These are phyloP conservation scores for Anolis sagrei DNA, from an alignment of 2,113 vertebrate genomes.

Conservation along the genomic window DNA sequence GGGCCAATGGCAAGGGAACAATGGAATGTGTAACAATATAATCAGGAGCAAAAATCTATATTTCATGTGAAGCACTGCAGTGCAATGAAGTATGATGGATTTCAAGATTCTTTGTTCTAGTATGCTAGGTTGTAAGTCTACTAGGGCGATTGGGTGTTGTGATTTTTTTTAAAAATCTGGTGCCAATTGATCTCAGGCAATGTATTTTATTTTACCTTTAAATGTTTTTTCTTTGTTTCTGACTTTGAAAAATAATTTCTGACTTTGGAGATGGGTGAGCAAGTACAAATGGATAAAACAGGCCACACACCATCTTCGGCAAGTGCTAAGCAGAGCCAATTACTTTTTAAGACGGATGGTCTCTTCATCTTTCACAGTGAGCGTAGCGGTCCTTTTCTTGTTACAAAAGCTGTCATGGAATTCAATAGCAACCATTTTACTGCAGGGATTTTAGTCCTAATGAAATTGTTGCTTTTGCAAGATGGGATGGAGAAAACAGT, in stretches of 20 bases:
- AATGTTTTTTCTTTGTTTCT: conserved; percentile 67
- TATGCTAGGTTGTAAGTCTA: conserved; percentile 51
- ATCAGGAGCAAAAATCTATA: conserved; percentile 76
- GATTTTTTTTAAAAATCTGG: conserved; percentile 55
- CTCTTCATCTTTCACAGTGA: conserved; percentile 68
- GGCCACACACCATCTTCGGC: conserved; percentile 47
- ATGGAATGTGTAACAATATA: conserved; percentile 81
- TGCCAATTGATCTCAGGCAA: conserved; percentile 68
- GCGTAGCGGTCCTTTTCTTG: conserved; percentile 63
- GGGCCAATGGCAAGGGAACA: conserved; percentile 73
- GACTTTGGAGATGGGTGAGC: conserved; percentile 61
- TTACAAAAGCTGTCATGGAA: conserved; percentile 62
- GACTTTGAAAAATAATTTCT: conserved; percentile 76
- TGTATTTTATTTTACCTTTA: conserved; percentile 54
- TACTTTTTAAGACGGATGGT: conserved; percentile 62
- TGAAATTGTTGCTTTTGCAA: conserved; percentile 48
- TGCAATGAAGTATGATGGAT: conserved; percentile 64
- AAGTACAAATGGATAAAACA: conserved; percentile 71
- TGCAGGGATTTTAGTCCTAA: conserved; percentile 64
- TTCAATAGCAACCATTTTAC: conserved; percentile 66
- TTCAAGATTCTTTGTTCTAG: conserved; percentile 76
- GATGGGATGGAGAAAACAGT: conserved; percentile 24
- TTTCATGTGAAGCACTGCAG: conserved; percentile 73
- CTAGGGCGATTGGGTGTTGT: conserved; percentile 18
- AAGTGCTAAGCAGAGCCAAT: conserved; percentile 66